Base-by-base conservation (phyloP, 2,888 invertebrate species). In the Drosophila affinis region DNA sequence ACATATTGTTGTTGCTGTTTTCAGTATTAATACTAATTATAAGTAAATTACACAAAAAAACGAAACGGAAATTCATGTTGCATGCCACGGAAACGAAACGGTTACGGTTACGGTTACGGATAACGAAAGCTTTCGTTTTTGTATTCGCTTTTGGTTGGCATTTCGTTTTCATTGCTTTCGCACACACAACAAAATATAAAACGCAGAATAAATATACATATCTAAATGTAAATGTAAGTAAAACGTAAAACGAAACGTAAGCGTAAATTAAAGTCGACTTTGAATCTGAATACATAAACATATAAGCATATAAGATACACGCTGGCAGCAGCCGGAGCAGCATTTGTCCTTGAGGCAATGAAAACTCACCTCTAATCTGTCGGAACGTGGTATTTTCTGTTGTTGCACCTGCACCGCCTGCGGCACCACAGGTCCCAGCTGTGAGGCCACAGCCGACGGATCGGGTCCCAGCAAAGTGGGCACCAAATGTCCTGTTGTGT, bases 371-470 rank as follows among this genome's bases (percentile, higher is more conserved):
- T 98, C 98, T 93, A 98, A 95, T 94, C 98, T 95, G 93, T 98
- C 98, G 92, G 97, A 96, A 93, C 98, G 96, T 90, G 97, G 97
- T 95, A 98, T 95, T 94, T 98, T 98, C 94, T 98, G 98, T 93
- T 97, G 96, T 93, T 96, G 96, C 92, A 96, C 97, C 93, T 94
- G 96, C 93, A 95, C 97, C 92, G 95, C 96, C 94, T 97, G 97
- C 93, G 95, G 97, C 93, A 95, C 95, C 90, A 95, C 95, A 88
- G 92, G 92, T 81, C 97, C 96, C 88, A 97, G 94, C 82, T 96
- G 97, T 91, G 96, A 96, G 90, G 95, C 96, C 79, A 95, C 95
- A 75, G 94, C 93, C 90, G 96, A 94, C 77, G 96, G 97, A 93
- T 97, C 97, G 86, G 97, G 97, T 76, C 97, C 96, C 94, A 97